Evolutionary conservation across 2,113 vertebrate species (phyloP), one percentile per base, ranked within the genome.

Genomic region (Amphiprion percula): DNA sequence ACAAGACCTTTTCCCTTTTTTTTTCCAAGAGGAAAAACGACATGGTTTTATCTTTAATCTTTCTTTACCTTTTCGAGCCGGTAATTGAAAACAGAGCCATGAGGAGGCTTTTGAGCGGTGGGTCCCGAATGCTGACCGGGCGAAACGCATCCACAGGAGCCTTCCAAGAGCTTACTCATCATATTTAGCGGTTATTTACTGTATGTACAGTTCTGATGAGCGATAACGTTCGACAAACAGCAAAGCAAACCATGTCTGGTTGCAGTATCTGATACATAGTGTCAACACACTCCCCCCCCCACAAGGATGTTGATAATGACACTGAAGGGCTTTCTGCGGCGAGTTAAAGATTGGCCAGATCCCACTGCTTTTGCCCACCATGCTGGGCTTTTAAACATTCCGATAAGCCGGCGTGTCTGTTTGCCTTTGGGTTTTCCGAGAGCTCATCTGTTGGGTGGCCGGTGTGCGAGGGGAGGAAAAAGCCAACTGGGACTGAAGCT

Each of bases 51-150:
- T 93, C 92, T 85, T 56, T 74, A 79, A 87, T 90, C 79, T 86
- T 77, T 79, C 80, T 90, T 76, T 85, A 86, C 78, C 77, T 87
- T 85, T 84, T 67, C 64, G 24, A 83, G 81, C 41, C 58, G 21
- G 80, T 92, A 92, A 94, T 87, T 90, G 92, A 91, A 93, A 91
- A 86, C 88, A 91, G 87, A 73, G 59, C 85, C 58, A 53, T 0
- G 28, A 75, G 59, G 77, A 82, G 60, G 30, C 41, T 26, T 59
- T 60, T 14, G 24, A 74, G 74, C 37, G 19, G 52, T 39, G 53
- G 47, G 53, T 70, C 49, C 46, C 41, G 19, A 89, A 72, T 46
- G 63, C 74, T 77, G 86, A 83, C 86, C 67, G 14, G 54, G 46
- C 47, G 7, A 74, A 79, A 73, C 41, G 63, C 19, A 28, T 16